Conservation (phyloP, 2,113 vertebrate genomes). For the Rhinogobius similis region DNA sequence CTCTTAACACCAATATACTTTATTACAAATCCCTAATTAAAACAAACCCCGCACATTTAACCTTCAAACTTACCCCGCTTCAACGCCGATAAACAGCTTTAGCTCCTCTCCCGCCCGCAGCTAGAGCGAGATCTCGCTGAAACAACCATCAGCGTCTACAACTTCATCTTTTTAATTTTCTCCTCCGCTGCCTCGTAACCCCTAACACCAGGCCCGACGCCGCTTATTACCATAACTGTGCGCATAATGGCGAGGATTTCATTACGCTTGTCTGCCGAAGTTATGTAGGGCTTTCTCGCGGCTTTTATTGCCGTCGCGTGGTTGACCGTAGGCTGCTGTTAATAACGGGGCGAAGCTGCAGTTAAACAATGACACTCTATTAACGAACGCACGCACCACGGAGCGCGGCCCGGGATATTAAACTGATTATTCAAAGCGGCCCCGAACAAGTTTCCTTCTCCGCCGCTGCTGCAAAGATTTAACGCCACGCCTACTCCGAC, state of each 20-base stretch:
- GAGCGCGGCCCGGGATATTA: conserved; percentile 73
- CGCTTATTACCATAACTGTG: conserved; percentile 67
- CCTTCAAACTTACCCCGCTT: conserved; percentile 41
- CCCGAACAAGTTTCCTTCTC: too few relatives aligned
- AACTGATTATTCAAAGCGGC: conserved; percentile 72
- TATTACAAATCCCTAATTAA: conserved; percentile 3
- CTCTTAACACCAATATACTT: not conserved
- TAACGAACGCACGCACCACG: conserved; percentile 65
- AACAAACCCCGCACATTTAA: conserved; percentile 17
- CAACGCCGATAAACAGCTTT: conserved; percentile 9
- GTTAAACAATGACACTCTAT: conserved; percentile 79
- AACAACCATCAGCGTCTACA: conserved; percentile 49
- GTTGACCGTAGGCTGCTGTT: conserved; percentile 72
- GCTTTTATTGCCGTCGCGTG: conserved; percentile 72
- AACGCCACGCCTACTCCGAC: too few relatives aligned
- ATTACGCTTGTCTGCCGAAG: conserved; percentile 71
- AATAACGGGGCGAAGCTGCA: conserved; percentile 72
- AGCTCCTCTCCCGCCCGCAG: not conserved
- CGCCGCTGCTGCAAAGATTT: too few relatives aligned
- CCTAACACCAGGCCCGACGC: conserved; percentile 38
- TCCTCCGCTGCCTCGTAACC: conserved; percentile 67
- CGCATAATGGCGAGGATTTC: conserved; percentile 70
- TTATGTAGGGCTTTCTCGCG: conserved; percentile 72
- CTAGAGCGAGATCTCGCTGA: conserved; percentile 17
- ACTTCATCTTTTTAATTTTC: conserved; percentile 74